Base-by-base conservation (phyloP, 2,113 vertebrate genomes). In the Mus pahari region DNA sequence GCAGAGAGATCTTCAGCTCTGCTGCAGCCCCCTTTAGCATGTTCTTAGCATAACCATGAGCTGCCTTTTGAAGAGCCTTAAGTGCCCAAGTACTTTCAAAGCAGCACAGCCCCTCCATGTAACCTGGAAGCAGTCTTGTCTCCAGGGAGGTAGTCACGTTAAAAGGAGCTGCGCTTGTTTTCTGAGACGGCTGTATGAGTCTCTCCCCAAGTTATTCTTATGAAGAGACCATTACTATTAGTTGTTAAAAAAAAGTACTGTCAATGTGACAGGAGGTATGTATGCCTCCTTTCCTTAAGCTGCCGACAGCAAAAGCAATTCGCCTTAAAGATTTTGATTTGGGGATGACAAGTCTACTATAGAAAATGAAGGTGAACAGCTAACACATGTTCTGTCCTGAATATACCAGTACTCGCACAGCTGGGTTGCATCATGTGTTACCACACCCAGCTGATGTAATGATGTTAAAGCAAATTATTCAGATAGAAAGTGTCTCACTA, bases 391-490 rank as follows among this genome's bases (percentile, higher is more conserved):
- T 86, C 62, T 31, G 24, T n/a, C 70, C 62, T 73, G 13, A 83
- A 79, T 20, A 22, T 7, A 36, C 20, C 11, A 45, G 36, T 6
- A 45, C 11, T 14, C 81, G 62, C 6, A 74, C 2, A 48, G 13
- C 6, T 58, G 74, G 12, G 62, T 28, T 70, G 39, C 10, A 90
- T 24, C 17, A 28, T 60, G n/a, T 83, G n/a, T 8, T 28, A 73
- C 68, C 53, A 89, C 50, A 42, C 70, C 70, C 50, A 33, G 53
- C 50, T 89, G 53, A 74, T 13, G 58, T 7, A 24, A 75, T 66
- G 5, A 81, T 83, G 75, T 89, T 39, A 95, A 93, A 42, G 45
- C 60, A 73, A 89, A 83, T 71, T 77, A 86, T 62, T 91, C 53
- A 83, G n/a, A 81, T 3, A 55, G 62, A 77, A 90, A 88, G 58